These are phyloP conservation scores for Tiliqua scincoides DNA, from an alignment of 2,113 vertebrate species.

Conservation along the genomic window DNA sequence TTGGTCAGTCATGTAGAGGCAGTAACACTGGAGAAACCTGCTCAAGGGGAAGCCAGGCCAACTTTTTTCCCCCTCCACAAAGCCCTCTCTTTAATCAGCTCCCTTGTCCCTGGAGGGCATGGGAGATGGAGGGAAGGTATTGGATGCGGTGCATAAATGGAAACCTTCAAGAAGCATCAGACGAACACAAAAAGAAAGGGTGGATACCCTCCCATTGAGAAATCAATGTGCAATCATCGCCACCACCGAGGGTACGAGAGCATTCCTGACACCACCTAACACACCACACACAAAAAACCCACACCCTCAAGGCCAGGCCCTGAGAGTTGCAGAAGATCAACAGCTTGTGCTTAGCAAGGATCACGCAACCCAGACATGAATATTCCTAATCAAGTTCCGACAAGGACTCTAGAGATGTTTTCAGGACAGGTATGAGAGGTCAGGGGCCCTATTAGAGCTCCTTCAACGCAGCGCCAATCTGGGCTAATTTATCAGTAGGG, in stretches of 20 bases:
- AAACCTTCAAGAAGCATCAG: constrained; percentile 25
- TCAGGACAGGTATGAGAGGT: background rate
- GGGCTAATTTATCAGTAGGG: background rate
- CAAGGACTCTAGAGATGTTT: background rate
- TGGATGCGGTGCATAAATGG: constrained; percentile 36
- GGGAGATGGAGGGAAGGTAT: constrained; percentile 55
- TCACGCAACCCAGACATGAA: no score
- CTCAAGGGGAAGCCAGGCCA: constrained; percentile 57
- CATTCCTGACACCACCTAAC: constrained; percentile 3
- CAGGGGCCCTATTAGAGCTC: background rate
- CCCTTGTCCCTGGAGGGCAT: constrained; percentile 60
- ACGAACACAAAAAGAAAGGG: constrained; percentile 26
- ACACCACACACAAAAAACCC: background rate
- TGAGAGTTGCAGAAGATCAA: background rate
- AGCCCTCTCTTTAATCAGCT: constrained; percentile 68
- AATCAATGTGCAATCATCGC: background rate
- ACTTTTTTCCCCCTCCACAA: constrained; percentile 57
- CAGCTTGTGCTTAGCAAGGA: no score
- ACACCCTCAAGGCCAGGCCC: background rate
- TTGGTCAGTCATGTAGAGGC: constrained; percentile 52
- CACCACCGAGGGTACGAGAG: background rate
- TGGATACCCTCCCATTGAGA: background rate
- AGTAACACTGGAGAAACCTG: constrained; percentile 72
- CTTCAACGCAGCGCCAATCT: background rate
- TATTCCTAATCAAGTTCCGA: no score